These are phyloP conservation scores for Drosophila meridionalis DNA, from an alignment of 2,888 invertebrate species.

Conservation along the genomic window DNA sequence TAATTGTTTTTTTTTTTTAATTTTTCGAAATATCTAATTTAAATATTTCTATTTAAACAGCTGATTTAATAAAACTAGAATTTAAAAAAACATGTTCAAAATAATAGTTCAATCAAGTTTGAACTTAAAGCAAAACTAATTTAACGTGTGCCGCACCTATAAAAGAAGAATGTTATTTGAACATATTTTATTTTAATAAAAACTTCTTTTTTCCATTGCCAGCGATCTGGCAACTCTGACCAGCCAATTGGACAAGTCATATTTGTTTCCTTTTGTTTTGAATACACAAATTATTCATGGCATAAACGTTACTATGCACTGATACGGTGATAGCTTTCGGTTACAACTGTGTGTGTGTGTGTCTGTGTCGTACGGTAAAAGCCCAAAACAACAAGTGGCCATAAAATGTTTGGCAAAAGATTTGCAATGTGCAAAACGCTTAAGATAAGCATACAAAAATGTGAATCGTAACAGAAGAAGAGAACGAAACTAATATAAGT, in stretches of 20 bases:
- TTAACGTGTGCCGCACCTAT: neutral
- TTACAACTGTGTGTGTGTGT: conserved; percentile 1
- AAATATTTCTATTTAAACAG: neutral
- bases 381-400: conserved; percentile 19
- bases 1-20: too few relatives aligned
- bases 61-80: neutral
- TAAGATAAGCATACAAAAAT: conserved; percentile 28
- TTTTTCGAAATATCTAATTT: too few relatives aligned
- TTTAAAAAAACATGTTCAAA: neutral
- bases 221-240: too few relatives aligned
- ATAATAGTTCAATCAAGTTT: neutral
- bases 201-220: neutral
- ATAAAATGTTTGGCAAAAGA: conserved; percentile 22
- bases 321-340: neutral
- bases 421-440: conserved; percentile 18
- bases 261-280: neutral
- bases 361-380: conserved; percentile 12
- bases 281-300: conserved; percentile 11
- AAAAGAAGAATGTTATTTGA: neutral
- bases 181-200: neutral
- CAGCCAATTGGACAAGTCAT: neutral
- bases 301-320: conserved; percentile 20
- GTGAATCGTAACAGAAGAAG: conserved; percentile 14
- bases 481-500: conserved; percentile 14
- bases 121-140: neutral